Conservation (phyloP, 2,888 invertebrate species). For the Torymus aiolomorphi region DNA sequence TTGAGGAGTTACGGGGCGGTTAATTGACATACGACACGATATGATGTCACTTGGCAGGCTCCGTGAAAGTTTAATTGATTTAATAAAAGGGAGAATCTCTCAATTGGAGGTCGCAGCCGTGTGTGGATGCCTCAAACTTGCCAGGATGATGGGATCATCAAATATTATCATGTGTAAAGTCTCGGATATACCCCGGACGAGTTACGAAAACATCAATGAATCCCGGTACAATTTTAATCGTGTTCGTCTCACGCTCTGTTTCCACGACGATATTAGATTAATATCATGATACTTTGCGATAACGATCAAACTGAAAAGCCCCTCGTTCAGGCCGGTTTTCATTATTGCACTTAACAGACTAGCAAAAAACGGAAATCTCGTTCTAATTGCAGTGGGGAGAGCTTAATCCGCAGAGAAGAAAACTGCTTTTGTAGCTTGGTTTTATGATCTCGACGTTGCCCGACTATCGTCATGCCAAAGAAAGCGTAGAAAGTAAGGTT, state of each 20-base stretch:
- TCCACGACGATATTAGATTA: not conserved
- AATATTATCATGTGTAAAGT: too few relatives aligned
- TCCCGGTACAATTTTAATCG: not conserved
- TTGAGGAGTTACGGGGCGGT: not conserved
- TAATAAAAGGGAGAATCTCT: not conserved
- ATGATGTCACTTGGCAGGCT: not conserved
- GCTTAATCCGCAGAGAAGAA: conserved; percentile 2
- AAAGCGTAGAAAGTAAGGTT: conserved; percentile 30
- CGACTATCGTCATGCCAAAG: not conserved
- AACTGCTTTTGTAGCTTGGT: not conserved
- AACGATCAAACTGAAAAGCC: conserved; percentile 14
- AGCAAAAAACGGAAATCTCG: conserved; percentile 22
- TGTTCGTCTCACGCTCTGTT: conserved; percentile 24
- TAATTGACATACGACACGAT: not conserved
- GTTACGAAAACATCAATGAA: too few relatives aligned
- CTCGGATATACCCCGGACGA: too few relatives aligned
- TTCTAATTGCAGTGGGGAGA: conserved; percentile 19
- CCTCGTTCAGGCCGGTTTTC: not conserved
- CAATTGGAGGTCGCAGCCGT: too few relatives aligned
- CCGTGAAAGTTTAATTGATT: conserved; percentile 12
- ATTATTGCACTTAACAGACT: conserved; percentile 16
- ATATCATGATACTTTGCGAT: conserved; percentile 11
- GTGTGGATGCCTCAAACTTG: too few relatives aligned
- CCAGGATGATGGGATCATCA: too few relatives aligned
- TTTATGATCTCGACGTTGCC: not conserved